A percentile compares a stretch with the other conserved stretches of the same genome.
Evolutionary conservation across 2,888 invertebrate species (phyloP).

Genomic region (Drosophila subsilvestris): DNA sequence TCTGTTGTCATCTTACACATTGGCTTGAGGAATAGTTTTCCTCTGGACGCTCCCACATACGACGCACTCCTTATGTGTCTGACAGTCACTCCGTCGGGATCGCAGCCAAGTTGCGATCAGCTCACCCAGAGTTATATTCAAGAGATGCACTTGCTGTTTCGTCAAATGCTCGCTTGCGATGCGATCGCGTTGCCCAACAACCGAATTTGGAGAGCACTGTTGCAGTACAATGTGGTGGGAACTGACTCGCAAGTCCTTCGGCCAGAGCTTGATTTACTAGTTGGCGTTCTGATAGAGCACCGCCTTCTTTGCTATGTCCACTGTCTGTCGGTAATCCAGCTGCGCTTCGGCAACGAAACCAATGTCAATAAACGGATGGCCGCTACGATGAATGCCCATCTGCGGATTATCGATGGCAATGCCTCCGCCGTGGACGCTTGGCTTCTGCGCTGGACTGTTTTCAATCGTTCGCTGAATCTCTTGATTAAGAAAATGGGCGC

Average conservation of each 20-base stretch:
- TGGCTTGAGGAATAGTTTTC: constrained; percentile 13
- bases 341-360: constrained; percentile 46
- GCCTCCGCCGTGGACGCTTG: constrained; percentile 46
- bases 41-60: constrained; percentile 42
- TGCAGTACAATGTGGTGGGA: constrained; percentile 50
- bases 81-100: neutral
- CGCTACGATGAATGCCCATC: constrained; percentile 31
- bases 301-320: constrained; percentile 41
- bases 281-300: constrained; percentile 42
- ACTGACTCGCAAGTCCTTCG: constrained; percentile 5
- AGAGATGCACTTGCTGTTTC: constrained; percentile 51
- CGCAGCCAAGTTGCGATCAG: neutral
- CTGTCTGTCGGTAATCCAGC: constrained; percentile 46
- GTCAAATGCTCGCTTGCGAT: constrained; percentile 25
- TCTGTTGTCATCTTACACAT: constrained; percentile 42
- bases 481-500: constrained; percentile 25
- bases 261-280: constrained; percentile 29
- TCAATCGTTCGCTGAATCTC: constrained; percentile 8
- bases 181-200: constrained; percentile 42
- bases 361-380: constrained; percentile 1
- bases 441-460: constrained; percentile 47
- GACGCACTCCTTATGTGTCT: constrained; percentile 33
- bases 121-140: constrained; percentile 5
- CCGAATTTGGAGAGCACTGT: constrained; percentile 57
- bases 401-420: constrained; percentile 38